Evolutionary conservation across 2,888 invertebrate species (phyloP).

Genomic region (Drosophila recens): DNA sequence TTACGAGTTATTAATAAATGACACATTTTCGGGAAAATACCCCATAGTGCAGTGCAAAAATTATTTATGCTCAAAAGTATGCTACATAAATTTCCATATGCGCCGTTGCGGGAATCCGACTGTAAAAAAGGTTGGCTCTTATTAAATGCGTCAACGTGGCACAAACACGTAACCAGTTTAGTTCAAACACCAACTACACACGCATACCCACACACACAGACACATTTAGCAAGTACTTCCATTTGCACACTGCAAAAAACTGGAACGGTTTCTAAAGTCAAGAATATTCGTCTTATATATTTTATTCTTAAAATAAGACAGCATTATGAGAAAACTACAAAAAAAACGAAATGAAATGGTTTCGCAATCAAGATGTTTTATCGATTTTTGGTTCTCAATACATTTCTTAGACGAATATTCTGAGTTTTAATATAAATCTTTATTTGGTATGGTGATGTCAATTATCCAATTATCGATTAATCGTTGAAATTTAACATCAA

Average conservation of each 20-base stretch:
- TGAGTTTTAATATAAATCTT: no score
- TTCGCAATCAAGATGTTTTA: no score
- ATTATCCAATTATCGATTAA: no score
- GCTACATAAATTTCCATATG: slow-evolving; percentile 67
- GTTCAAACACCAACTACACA: slow-evolving; percentile 23
- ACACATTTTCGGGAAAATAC: no score
- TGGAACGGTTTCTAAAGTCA: background rate
- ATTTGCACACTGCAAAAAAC: background rate
- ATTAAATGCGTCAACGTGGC: slow-evolving; percentile 59
- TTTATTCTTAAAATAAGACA: no score
- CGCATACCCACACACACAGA: slow-evolving; percentile 1
- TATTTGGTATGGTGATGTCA: no score
- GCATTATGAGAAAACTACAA: no score
- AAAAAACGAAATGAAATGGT: no score
- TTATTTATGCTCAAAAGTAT: slow-evolving; percentile 64
- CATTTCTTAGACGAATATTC: no score
- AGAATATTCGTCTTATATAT: background rate
- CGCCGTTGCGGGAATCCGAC: slow-evolving; percentile 29
- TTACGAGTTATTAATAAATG: no score
- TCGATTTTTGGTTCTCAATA: no score
- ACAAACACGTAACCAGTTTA: slow-evolving; percentile 32
- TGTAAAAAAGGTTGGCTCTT: slow-evolving; percentile 49
- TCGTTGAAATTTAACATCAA: no score
- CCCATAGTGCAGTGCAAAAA: slow-evolving; percentile 54
- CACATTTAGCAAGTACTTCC: slow-evolving; percentile 9